phyloP scores from a whole-genome alignment of 2,113 vertebrate genomes.

The Cyanoramphus novaezelandiae region DNA sequence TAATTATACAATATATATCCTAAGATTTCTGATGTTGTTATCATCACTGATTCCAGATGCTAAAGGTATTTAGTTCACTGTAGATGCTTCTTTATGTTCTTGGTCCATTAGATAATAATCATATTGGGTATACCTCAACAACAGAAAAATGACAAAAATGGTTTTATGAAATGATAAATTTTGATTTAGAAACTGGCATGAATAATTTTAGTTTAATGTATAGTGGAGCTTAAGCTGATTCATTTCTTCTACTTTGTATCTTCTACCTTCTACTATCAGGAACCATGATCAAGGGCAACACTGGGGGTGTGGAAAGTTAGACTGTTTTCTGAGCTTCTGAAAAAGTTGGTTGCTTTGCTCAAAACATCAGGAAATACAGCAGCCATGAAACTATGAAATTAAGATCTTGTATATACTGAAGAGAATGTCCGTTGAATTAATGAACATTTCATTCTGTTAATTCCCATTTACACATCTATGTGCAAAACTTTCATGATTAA shows the following conservation, averaged over 20 bases:
- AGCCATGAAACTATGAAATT: not conserved
- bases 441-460: not conserved
- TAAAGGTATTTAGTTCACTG: not conserved
- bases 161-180: not conserved
- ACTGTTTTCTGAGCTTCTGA: not conserved
- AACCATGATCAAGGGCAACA: not conserved
- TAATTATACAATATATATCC: not conserved
- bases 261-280: not conserved
- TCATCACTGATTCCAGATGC: not conserved
- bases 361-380: not conserved
- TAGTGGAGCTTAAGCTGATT: not conserved
- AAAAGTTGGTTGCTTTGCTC: not conserved
- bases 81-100: not conserved
- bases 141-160: not conserved
- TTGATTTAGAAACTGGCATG: not conserved
- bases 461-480: not conserved
- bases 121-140: not conserved
- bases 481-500: not conserved
- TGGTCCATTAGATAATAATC: not conserved
- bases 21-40: not conserved
- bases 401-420: not conserved
- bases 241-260: not conserved
- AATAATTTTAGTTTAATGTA: not conserved
- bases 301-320: not conserved
- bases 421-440: not conserved